Base-by-base conservation (phyloP, 2,113 vertebrate genomes). In the Cheirogaleus medius region DNA sequence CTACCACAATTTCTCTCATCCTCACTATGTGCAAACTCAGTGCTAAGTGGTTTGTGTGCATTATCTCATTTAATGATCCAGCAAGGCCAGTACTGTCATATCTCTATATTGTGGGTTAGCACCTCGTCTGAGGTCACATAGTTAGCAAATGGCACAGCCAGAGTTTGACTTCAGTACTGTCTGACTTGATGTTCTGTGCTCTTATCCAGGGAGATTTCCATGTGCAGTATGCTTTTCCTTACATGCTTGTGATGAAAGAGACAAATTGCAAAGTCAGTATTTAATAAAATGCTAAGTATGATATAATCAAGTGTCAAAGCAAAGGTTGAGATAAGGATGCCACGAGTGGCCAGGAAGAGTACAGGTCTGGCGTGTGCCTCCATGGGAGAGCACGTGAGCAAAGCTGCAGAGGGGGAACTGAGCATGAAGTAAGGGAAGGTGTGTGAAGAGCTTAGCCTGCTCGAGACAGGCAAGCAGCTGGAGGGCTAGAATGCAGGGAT, bases 371-470 rank as follows among this genome's bases (percentile, higher is more conserved):
- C 10, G 54, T 34, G 8, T 44, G 15, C 21, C 34, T 56, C 18
- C 1, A 3, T 6, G 18, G 18, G 18, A 56, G 20, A 58, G 5
- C 25, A 0, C 3, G 6, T 13, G 14, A 37, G 27, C 14, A 11
- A 69, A 89, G 37, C 23, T 68, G 25, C 52, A 80, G 12, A 32
- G 15, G 1, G 5, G 3, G 7, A 10, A 6, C 32, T 29, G 39
- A 83, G 56, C 5, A 8, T 4, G 25, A 13, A 5, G 25, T 13
- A 8, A 4, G 29, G 8, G 4, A 15, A 32, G 25, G 44, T 1
- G 15, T 3, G 8, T 3, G 52, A 52, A 21, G 21, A 47, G 14
- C 23, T 6, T 8, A 37, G 9, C 4, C 10, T 85, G 74, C 27
- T 9, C 29, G 32, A 23, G 60, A 20, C 3, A 47, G 29, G 64